phyloP scores from a whole-genome alignment of 2,888 invertebrate species.

The Lagria hirta region DNA sequence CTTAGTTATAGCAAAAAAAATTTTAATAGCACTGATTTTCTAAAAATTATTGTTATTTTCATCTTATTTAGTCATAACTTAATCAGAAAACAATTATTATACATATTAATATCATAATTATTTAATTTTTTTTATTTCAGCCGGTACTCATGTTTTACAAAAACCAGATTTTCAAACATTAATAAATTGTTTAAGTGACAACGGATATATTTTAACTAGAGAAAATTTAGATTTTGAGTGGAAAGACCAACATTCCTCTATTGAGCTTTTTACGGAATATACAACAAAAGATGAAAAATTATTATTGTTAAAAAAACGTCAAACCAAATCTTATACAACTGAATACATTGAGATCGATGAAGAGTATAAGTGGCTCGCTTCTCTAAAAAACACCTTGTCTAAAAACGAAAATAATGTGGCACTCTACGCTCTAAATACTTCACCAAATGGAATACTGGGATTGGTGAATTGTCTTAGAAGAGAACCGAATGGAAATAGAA shows the following conservation, averaged over 20 bases:
- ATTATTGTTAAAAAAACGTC: conserved; percentile 11
- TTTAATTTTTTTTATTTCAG: no score
- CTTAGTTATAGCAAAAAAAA: no score
- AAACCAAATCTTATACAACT: neutral
- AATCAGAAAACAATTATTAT: no score
- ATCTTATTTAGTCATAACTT: no score
- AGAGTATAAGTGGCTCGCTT: conserved; percentile 16
- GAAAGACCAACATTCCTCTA: neutral
- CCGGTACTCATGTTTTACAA: no score
- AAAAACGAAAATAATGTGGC: conserved; percentile 1
- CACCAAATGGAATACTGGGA: conserved; percentile 60
- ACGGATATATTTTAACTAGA: conserved; percentile 19
- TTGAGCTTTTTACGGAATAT: conserved; percentile 7
- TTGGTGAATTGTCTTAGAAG: conserved; percentile 66
- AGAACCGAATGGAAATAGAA: conserved; percentile 56
- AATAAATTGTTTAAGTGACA: no score
- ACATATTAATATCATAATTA: no score
- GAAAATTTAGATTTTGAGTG: conserved; percentile 9
- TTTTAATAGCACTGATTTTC: no score
- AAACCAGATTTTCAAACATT: no score
- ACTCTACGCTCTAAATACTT: conserved; percentile 50
- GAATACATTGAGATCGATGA: conserved; percentile 3
- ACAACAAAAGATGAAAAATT: conserved; percentile 13
- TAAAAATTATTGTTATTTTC: no score
- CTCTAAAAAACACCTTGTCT: conserved; percentile 11